Evolutionary conservation across 2,113 vertebrate species (phyloP).

Genomic region (Ramphastos sulfuratus): DNA sequence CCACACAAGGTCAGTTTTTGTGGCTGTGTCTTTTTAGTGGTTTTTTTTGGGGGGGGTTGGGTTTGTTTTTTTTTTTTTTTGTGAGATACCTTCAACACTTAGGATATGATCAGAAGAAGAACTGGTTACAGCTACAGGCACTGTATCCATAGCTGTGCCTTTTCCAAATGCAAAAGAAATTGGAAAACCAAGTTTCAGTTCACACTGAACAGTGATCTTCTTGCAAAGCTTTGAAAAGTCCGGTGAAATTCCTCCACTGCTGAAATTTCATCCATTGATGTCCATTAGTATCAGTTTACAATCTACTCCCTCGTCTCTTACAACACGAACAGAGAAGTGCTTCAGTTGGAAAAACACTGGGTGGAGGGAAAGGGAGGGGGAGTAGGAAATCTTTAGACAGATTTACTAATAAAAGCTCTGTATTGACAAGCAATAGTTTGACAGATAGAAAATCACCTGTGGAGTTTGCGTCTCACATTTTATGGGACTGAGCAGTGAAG

Average conservation of each 20-base stretch:
- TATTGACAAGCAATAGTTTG: background rate
- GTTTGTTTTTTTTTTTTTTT: background rate
- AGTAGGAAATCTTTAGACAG: background rate
- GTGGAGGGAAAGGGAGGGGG: background rate
- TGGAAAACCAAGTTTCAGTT: background rate
- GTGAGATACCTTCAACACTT: background rate
- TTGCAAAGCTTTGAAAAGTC: slow-evolving; percentile 3
- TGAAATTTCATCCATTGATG: background rate
- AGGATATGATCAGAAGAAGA: background rate
- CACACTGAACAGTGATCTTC: background rate
- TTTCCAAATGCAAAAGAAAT: background rate
- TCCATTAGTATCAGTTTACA: background rate
- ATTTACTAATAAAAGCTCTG: background rate
- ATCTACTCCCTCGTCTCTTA: background rate
- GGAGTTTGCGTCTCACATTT: background rate
- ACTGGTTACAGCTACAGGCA: background rate
- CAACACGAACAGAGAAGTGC: background rate
- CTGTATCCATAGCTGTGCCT: background rate
- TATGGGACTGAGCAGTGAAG: background rate
- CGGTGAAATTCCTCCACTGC: background rate
- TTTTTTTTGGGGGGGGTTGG: background rate
- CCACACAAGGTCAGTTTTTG: background rate
- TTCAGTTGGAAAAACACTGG: background rate
- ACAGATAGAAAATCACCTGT: background rate
- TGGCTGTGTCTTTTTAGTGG: no score